These are phyloP conservation scores for Tipula vernalis DNA, from an alignment of 2,888 invertebrate species.

Conservation along the genomic window DNA sequence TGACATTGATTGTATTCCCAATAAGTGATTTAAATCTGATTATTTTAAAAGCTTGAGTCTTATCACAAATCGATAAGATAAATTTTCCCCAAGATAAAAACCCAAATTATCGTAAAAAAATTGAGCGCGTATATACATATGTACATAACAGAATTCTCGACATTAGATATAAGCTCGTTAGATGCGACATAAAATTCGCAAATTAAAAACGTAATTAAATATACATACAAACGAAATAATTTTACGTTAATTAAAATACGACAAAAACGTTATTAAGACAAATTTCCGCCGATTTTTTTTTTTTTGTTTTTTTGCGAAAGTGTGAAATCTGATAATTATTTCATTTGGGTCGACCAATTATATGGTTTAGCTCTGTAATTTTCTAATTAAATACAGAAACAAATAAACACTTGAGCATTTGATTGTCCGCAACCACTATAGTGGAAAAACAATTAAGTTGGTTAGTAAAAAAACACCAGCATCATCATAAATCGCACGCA, in stretches of 20 bases:
- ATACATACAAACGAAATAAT: not conserved
- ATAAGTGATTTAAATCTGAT: not conserved
- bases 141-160: not conserved
- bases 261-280: not conserved
- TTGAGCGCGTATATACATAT: not conserved
- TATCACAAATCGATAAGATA: not conserved
- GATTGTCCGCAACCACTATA: not conserved
- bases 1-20: not conserved
- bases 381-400: not conserved
- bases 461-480: not conserved
- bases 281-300: not conserved
- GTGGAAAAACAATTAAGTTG: not conserved
- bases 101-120: not conserved
- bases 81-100: not conserved
- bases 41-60: not conserved
- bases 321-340: not conserved
- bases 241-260: not conserved
- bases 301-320: not conserved
- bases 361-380: not conserved
- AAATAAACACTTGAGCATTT: not conserved
- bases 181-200: not conserved
- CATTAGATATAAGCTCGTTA: not conserved
- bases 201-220: not conserved
- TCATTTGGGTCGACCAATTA: not conserved
- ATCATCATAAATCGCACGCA: not conserved